phyloP scores from a whole-genome alignment of 2,113 vertebrate genomes.

The Anarhynchus alexandrinus region DNA sequence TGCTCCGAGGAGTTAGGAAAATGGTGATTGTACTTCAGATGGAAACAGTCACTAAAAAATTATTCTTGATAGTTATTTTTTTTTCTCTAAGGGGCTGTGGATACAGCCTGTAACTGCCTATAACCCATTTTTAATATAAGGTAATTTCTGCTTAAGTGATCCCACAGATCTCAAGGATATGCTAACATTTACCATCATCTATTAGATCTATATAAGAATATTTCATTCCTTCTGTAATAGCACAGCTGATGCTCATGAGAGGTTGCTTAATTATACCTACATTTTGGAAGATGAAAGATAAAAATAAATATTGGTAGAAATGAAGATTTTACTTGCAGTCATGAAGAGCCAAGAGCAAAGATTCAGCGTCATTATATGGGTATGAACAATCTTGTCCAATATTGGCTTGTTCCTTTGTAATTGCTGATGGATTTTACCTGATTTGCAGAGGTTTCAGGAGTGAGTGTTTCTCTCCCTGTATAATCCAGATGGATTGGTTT shows the following conservation, averaged over 20 bases:
- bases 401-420: background rate
- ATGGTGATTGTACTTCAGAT: background rate
- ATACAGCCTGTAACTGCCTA: background rate
- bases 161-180: background rate
- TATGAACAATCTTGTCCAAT: background rate
- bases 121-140: background rate
- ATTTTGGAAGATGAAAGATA: background rate
- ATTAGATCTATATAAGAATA: background rate
- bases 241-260: background rate
- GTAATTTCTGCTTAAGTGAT: background rate
- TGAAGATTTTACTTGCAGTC: background rate
- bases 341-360: background rate
- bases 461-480: background rate
- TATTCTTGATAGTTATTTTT: background rate
- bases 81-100: background rate
- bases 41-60: background rate
- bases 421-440: background rate
- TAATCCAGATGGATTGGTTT: background rate
- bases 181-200: background rate
- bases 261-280: background rate
- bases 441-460: background rate
- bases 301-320: conserved; percentile 11
- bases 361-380: background rate
- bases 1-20: background rate
- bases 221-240: background rate